These are phyloP conservation scores for Microvelia longipes DNA, from an alignment of 1,140 invertebrate species.

Conservation along the genomic window DNA sequence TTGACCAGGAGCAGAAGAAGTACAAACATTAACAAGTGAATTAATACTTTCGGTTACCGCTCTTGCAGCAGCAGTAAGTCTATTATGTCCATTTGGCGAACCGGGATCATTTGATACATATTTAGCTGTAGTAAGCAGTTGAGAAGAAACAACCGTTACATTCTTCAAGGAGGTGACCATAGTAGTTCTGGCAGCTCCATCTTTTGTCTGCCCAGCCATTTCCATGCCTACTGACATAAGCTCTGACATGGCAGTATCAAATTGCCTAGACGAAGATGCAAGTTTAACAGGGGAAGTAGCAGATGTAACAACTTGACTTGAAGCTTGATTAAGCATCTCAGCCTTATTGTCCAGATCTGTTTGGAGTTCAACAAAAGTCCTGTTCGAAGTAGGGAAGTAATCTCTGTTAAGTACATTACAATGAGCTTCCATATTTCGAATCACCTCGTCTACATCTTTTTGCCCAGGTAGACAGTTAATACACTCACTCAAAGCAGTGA, in stretches of 20 bases:
- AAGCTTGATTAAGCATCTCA: constrained; percentile 62
- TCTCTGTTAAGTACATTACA: constrained; percentile 52
- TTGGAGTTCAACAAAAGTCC: constrained; percentile 69
- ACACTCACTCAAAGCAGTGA: constrained; percentile 41
- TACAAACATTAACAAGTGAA: constrained; percentile 59
- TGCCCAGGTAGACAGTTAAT: constrained; percentile 76
- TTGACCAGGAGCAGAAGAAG: constrained; percentile 62
- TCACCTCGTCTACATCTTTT: constrained; percentile 72
- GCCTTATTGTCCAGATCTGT: constrained; percentile 68
- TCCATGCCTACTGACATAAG: constrained; percentile 61
- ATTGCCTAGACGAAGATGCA: constrained; percentile 54
- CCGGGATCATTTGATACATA: constrained; percentile 74
- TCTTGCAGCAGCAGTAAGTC: constrained; percentile 62
- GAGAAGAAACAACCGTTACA: constrained; percentile 74
- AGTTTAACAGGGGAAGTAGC: constrained; percentile 49
- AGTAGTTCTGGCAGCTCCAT: constrained; percentile 48
- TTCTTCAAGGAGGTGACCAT: constrained; percentile 76
- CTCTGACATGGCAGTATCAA: constrained; percentile 61
- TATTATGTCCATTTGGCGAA: constrained; percentile 79
- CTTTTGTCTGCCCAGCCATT: constrained; percentile 62
- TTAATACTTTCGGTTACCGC: constrained; percentile 88
- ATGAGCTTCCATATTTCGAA: constrained; percentile 61
- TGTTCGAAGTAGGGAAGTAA: constrained; percentile 53
- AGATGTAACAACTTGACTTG: constrained; percentile 58
- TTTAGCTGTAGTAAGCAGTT: constrained; percentile 73